These are phyloP conservation scores for Mastigias papua DNA, from an alignment of 30 jellyfish, hydroid and myxozoan genomes.

Conservation along the genomic window DNA sequence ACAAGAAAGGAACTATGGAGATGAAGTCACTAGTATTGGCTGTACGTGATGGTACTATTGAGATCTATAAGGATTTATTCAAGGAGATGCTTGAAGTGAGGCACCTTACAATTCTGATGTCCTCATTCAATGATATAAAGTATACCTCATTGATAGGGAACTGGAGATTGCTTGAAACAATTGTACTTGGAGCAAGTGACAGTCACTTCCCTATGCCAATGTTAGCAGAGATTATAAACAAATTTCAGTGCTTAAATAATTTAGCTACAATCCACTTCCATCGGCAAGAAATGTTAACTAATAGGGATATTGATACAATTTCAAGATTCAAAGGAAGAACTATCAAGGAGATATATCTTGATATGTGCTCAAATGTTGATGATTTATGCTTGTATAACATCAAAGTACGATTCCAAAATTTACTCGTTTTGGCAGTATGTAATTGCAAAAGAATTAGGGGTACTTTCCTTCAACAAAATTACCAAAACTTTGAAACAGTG, in stretches of 20 bases:
- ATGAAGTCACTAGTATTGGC: background rate
- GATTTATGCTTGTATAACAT: constrained; percentile 9
- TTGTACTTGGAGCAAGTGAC: background rate
- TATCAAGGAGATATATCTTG: background rate
- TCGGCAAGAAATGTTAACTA: background rate
- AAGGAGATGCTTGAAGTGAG: background rate
- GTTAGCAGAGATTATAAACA: background rate
- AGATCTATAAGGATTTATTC: background rate
- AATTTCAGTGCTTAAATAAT: background rate
- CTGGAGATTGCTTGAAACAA: background rate
- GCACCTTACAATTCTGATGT: background rate
- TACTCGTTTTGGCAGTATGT: background rate
- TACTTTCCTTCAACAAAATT: constrained; percentile 11
- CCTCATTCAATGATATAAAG: background rate
- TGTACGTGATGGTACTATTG: background rate
- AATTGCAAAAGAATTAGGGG: background rate
- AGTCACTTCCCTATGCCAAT: background rate
- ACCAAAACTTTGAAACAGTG: background rate
- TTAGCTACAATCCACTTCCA: background rate
- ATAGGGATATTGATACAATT: background rate
- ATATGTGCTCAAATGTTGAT: background rate
- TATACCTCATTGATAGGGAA: background rate
- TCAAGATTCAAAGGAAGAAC: background rate
- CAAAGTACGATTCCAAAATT: constrained; percentile 5
- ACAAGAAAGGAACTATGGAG: background rate